A percentile compares a stretch with the other conserved stretches of the same genome.
These are phyloP conservation scores for Seriola aureovittata DNA, from an alignment of 2,113 vertebrate species.

Conservation along the genomic window DNA sequence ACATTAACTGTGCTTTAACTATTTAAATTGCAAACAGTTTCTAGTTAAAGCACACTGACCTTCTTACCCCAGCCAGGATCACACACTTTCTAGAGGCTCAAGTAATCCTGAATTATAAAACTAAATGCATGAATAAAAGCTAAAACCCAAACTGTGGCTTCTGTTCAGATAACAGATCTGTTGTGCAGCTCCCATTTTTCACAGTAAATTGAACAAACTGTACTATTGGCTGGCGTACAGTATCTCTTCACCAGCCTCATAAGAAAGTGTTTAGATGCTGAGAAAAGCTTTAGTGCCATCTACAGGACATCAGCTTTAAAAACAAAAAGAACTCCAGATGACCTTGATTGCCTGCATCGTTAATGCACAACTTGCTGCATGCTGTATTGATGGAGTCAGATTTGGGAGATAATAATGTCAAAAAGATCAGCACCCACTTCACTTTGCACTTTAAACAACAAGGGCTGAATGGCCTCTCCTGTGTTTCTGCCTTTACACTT, in stretches of 20 bases:
- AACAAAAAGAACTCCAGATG: slow-evolving; percentile 78
- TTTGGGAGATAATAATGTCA: slow-evolving; percentile 34
- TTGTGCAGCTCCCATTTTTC: slow-evolving; percentile 52
- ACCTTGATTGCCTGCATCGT: slow-evolving; percentile 74
- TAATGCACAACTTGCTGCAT: slow-evolving; percentile 63
- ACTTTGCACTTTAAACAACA: slow-evolving; percentile 35
- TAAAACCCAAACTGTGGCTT: slow-evolving; percentile 15
- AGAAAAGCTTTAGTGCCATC: slow-evolving; percentile 74
- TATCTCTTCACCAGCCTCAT: slow-evolving; percentile 21
- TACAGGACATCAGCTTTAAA: slow-evolving; percentile 56
- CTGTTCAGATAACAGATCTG: slow-evolving; percentile 49
- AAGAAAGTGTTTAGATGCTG: background rate
- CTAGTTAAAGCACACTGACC: slow-evolving; percentile 1
- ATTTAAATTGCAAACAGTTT: slow-evolving; percentile 1
- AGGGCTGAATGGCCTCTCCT: slow-evolving; percentile 31
- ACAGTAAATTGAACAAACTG: slow-evolving; percentile 63
- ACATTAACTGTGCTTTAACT: background rate
- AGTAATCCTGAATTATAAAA: slow-evolving; percentile 18
- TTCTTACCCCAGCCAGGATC: background rate
- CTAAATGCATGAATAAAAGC: slow-evolving; percentile 11
- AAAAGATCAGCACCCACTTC: slow-evolving; percentile 48
- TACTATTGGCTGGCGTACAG: slow-evolving; percentile 47
- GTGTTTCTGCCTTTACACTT: slow-evolving; percentile 47
- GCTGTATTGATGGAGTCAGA: slow-evolving; percentile 48
- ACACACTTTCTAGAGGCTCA: background rate